Evolutionary conservation across 92 coral and sea anemone species (phyloP), one percentile per base, ranked within the genome.

Genomic region (Zoanthus sociatus): DNA sequence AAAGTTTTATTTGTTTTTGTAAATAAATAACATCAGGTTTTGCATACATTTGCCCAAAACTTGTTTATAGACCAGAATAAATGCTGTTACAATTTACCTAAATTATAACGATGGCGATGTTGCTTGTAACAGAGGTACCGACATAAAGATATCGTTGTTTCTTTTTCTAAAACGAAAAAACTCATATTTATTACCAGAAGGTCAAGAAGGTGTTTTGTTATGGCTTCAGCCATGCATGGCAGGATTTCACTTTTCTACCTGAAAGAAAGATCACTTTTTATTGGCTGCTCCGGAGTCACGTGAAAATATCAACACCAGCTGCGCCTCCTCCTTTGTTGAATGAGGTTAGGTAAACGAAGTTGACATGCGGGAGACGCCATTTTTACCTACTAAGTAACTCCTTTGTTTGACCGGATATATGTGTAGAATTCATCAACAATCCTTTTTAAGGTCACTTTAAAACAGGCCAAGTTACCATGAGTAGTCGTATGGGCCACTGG

Each of bases 181-280:
- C 16, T 71, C 37, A 1, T 17, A 73, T 7, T 20, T 26, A 26
- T 26, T 26, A 26, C 26, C 26, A 26, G 26, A 26, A 26, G 26
- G 26, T 4, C 1, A 9, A 63, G n/a, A 63, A 63, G 30, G 26
- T 17, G 10, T 17, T n/a, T 63, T 8, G 30, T 63, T 17, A 18
- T 6, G 18, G 4, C 30, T 20, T 7, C 9, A 3, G 21, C 20
- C 21, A 17, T 31, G 6, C 73, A 20, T 69, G 46, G 21, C 47
- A 77, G 82, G 82, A 53, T 77, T 56, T 77, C 82, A 77, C 82
- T 77, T 77, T 79, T 79, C 73, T 81, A 81, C 85, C 85, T 81
- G 73, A 20, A 63, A 48, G 73, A 68, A 81, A 81, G 18, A 81
- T 42, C 2, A 74, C 75, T 20, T 66, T 14, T 21, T 26, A 81